phyloP scores from a whole-genome alignment of 2,888 invertebrate species.

The Pammene aurita region DNA sequence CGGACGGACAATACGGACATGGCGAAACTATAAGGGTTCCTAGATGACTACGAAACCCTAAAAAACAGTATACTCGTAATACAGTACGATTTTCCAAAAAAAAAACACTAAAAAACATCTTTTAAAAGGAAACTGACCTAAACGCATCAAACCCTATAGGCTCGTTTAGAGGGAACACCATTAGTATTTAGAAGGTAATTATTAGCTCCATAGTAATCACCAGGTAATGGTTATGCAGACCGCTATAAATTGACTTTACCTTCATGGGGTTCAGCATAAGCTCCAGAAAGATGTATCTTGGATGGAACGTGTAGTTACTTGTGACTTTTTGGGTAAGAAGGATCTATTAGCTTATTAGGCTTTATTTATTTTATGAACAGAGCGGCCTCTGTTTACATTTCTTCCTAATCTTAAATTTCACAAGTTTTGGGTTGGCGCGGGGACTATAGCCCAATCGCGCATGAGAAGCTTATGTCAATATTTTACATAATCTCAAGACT shows the following conservation, averaged over 20 bases:
- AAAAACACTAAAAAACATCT: too few relatives aligned
- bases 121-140: neutral
- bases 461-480: too few relatives aligned
- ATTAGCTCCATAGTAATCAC: slow-evolving; percentile 6
- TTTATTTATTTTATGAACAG: neutral
- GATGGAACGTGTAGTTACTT: neutral
- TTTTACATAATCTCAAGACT: too few relatives aligned
- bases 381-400: too few relatives aligned
- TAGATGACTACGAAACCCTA: too few relatives aligned
- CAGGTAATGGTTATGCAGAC: neutral
- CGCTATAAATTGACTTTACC: slow-evolving; percentile 4
- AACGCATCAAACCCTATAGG: neutral
- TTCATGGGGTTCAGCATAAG: neutral
- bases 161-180: neutral
- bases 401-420: too few relatives aligned
- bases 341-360: neutral
- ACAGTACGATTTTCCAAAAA: too few relatives aligned
- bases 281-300: neutral
- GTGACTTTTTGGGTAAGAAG: neutral
- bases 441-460: too few relatives aligned
- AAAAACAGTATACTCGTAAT: too few relatives aligned
- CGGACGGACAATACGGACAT: too few relatives aligned
- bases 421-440: too few relatives aligned
- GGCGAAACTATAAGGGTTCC: too few relatives aligned
- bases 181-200: slow-evolving; percentile 14